Percentiles rank a stretch among this genome's conserved stretches.
Conservation (phyloP, 2,797 vertebrate genomes). For the Melopsittacus undulatus region DNA sequence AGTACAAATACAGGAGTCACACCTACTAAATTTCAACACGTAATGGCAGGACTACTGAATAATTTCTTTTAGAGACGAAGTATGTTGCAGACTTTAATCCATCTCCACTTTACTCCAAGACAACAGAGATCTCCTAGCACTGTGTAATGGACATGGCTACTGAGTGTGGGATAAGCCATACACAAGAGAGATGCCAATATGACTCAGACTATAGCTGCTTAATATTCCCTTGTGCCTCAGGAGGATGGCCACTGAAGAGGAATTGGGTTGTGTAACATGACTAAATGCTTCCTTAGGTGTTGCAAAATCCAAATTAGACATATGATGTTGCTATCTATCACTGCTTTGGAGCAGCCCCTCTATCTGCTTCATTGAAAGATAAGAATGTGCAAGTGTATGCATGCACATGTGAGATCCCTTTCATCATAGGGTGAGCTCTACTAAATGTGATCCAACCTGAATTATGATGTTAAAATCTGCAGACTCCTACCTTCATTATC, state of each 20-base stretch:
- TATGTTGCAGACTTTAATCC: neutral
- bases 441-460: conserved; percentile 27
- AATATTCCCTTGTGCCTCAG: neutral
- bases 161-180: neutral
- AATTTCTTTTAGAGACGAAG: neutral
- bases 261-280: neutral
- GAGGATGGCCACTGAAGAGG: neutral
- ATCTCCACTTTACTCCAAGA: neutral
- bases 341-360: neutral
- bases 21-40: neutral
- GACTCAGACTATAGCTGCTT: neutral
- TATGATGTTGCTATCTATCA: neutral
- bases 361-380: neutral
- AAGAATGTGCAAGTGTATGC: neutral
- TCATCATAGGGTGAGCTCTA: neutral
- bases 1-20: conserved; percentile 1
- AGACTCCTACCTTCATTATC: neutral
- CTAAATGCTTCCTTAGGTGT: neutral
- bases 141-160: neutral
- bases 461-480: neutral
- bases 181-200: neutral
- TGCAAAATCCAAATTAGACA: neutral
- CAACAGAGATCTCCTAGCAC: neutral
- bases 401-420: neutral
- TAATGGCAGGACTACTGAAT: neutral